Conservation (phyloP, 1,140 invertebrate species). For the Vanessa atalanta region DNA sequence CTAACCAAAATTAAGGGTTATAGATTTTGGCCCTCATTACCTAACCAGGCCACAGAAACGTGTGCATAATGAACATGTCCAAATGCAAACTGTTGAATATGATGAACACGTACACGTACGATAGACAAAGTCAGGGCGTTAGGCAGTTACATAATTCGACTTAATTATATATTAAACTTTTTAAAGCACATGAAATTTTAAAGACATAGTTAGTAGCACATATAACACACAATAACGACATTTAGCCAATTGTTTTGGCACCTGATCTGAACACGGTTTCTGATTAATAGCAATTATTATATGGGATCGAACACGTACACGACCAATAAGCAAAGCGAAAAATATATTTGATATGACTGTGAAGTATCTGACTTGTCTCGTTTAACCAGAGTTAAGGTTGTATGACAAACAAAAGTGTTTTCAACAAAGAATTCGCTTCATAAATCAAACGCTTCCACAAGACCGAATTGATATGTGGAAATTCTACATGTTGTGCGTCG, state of each 20-base stretch:
- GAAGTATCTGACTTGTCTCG: too few relatives aligned
- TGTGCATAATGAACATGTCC: too few relatives aligned
- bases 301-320: not conserved
- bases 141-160: not conserved
- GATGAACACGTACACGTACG: not conserved
- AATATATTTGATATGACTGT: too few relatives aligned
- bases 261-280: constrained; percentile 54
- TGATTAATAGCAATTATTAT: not conserved
- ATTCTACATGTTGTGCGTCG: not conserved
- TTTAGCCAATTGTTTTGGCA: constrained; percentile 60
- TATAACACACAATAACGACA: not conserved
- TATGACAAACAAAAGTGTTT: too few relatives aligned
- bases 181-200: not conserved
- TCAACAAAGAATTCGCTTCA: too few relatives aligned
- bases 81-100: not conserved
- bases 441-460: too few relatives aligned
- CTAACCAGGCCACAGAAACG: too few relatives aligned
- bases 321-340: not conserved
- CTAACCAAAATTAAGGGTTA: too few relatives aligned
- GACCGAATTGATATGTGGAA: not conserved
- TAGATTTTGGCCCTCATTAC: too few relatives aligned
- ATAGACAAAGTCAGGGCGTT: not conserved
- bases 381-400: too few relatives aligned
- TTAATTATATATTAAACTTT: not conserved
- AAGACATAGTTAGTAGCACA: not conserved